Base-by-base conservation (phyloP, 1,140 invertebrate genomes). In the Drosophila tristis region DNA sequence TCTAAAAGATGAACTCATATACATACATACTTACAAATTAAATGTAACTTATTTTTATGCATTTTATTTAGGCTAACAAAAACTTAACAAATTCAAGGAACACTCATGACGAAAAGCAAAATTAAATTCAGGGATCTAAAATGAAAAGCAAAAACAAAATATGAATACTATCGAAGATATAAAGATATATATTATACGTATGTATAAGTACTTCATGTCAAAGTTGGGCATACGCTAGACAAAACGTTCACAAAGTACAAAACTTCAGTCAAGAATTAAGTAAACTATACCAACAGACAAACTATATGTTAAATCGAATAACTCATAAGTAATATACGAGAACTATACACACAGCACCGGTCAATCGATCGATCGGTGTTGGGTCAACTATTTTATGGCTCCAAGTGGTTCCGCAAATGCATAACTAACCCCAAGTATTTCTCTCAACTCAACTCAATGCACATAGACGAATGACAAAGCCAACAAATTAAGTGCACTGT, bases 81-180 rank as follows among this genome's bases (percentile, higher is more conserved):
- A 77, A 79, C 63, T 39, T 62, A 87, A 87, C 61, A 67, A 84
- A 79, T 66, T 72, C 56, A 77, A 80, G 16, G 56, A 66, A 58
- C 71, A 78, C 66, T 74, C 84, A 89, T 65, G 67, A 84, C 62
- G 53, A 90, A 65, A 86, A 89, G 80, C 90, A 91, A 91, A 91
- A 91, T 90, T 89, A 48, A 55, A 87, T 91, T 91, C 90, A 91
- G 90, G 90, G 90, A 91, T 91, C 89, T 91, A 84, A 65, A 75
- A 48, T 53, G 45, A 64, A 49, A 65, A 70, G 55, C 16, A 72
- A 64, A 65, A 43, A 55, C 39, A 62, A 79, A 71, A 20, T 9
- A 72, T 31, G 59, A 61, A 45, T 43, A 63, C 51, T 55, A 63
- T 63, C 60, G 42, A 63, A 31, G 26, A 63, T 63, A 31, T 55